Evolutionary conservation across 2,888 invertebrate genomes (phyloP).

Genomic region (Abscondita cerata): DNA sequence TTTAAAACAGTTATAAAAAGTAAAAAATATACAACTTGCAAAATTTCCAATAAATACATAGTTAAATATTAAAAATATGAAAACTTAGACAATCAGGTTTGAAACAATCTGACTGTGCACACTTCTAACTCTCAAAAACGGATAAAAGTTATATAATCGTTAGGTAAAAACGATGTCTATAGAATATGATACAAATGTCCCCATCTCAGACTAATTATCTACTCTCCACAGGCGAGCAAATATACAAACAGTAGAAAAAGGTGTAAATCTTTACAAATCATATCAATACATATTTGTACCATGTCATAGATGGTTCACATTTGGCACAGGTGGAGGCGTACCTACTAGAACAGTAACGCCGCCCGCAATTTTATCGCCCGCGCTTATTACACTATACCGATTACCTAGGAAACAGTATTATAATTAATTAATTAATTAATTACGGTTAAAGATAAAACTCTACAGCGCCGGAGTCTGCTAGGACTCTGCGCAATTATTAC

Average conservation of each 20-base stretch:
- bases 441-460: constrained; percentile 53
- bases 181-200: constrained; percentile 57
- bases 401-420: constrained; percentile 57
- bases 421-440: constrained; percentile 46
- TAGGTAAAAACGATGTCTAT: constrained; percentile 58
- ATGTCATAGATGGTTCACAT: constrained; percentile 56
- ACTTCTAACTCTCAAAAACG: constrained; percentile 52
- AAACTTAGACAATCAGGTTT: constrained; percentile 52
- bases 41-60: constrained; percentile 58
- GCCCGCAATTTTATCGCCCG: constrained; percentile 49
- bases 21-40: constrained; percentile 59
- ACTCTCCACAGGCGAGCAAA: constrained; percentile 55
- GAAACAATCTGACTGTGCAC: constrained; percentile 52
- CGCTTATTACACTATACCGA: constrained; percentile 48
- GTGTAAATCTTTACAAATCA: constrained; percentile 61
- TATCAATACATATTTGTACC: constrained; percentile 60
- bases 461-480: constrained; percentile 50
- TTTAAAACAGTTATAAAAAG: constrained; percentile 58
- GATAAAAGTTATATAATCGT: constrained; percentile 55
- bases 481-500: constrained; percentile 55
- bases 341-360: constrained; percentile 35
- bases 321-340: constrained; percentile 34
- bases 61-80: constrained; percentile 56
- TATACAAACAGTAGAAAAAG: constrained; percentile 61
- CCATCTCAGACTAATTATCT: constrained; percentile 47